Percentiles rank a stretch among this genome's conserved stretches.
These are phyloP conservation scores for Xestia ashworthii DNA, from an alignment of 2,888 invertebrate species.

Conservation along the genomic window DNA sequence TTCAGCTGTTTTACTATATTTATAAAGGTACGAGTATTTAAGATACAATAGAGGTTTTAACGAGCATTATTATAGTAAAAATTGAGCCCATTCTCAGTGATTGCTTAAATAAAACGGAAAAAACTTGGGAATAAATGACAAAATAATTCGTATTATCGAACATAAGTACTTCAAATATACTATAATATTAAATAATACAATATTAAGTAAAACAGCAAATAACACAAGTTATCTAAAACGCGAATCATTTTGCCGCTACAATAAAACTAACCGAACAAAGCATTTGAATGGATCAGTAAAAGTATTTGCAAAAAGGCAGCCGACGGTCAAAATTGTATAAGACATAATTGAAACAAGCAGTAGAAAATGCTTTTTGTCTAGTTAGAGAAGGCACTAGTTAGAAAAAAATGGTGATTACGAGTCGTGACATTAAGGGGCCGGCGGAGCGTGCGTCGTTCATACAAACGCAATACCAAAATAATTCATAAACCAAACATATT, in stretches of 20 bases:
- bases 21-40: not conserved
- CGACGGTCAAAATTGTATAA: slow-evolving; percentile 20
- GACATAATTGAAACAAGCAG: slow-evolving; percentile 30
- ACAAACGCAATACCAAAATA: too few relatives aligned
- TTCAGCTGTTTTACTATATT: not conserved
- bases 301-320: slow-evolving; percentile 13
- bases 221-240: slow-evolving; percentile 2
- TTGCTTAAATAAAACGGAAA: too few relatives aligned
- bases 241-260: slow-evolving; percentile 23
- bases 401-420: not conserved
- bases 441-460: too few relatives aligned
- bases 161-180: too few relatives aligned
- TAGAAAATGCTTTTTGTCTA: not conserved
- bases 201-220: too few relatives aligned
- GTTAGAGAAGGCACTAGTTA: not conserved
- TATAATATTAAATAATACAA: too few relatives aligned
- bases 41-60: not conserved
- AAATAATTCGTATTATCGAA: too few relatives aligned
- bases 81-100: not conserved
- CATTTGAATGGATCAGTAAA: slow-evolving; percentile 23
- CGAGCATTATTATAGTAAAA: not conserved
- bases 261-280: slow-evolving; percentile 32
- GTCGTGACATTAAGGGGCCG: not conserved
- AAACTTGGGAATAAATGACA: too few relatives aligned
- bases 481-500: too few relatives aligned